Base-by-base conservation (phyloP, 2,797 vertebrate species). In the Varecia variegata region DNA sequence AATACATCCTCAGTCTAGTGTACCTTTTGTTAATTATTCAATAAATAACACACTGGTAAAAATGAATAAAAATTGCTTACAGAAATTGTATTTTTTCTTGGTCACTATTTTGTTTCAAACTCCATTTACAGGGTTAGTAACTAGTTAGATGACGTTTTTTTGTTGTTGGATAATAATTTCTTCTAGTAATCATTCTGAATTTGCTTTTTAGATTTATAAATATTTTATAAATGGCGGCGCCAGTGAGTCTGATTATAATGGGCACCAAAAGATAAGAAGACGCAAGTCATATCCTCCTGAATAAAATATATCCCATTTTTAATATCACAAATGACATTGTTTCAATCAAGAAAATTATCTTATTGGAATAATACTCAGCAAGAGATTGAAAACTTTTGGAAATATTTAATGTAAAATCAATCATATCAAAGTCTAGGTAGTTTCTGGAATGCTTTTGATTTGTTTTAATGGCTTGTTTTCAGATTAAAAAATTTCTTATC, bases 171-270 rank as follows among this genome's bases (percentile, higher is more conserved):
- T 85, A 56, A 86, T 43, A 77, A 87, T 80, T 95, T 90, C 62
- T 82, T 85, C 10, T 54, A 89, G 43, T 60, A 82, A 56, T 85
- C 94, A 94, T 86, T 96, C 45, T 93, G 40, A 92, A 94, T 95
- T 92, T 96, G 91, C 77, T 67, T 96, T 94, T 94, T 86, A 92
- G 30, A 80, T 87, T 94, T 92, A 95, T 97, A 97, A 96, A 97
- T 98, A 97, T 94, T 97, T 98, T 95, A 97, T 97, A 95, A 94
- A 96, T 98, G 84, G 35, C 0, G 58, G 97, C 92, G 95, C 94
- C 97, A 98, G 92, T 96, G 40, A 86, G 97, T 97, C 97, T 98
- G 95, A 95, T 90, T 96, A 54, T 96, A 96, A 97, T 97, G 82
- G 62, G 21, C 23, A 96, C 73, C 81, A 86, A 93, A 96, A 97